Base-by-base conservation (phyloP, 1,140 invertebrate species). In the Brachionus plicatilis region DNA sequence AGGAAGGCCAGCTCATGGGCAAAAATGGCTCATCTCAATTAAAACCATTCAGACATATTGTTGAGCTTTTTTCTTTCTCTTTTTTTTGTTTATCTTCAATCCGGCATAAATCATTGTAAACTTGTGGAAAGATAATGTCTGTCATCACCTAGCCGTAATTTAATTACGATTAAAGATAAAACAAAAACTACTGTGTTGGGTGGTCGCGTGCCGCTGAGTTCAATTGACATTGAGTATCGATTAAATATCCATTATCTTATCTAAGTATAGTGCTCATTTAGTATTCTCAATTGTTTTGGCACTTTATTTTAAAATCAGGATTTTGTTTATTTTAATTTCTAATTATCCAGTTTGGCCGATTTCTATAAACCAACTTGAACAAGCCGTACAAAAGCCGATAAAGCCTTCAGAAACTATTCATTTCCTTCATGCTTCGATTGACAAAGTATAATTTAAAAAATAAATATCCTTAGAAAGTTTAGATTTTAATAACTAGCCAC, bases 241-340 rank as follows among this genome's bases (percentile, higher is more conserved):
- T 76, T 53, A 76, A 76, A 76, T 76, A 14, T 76, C 72, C 43
- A 76, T 76, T 76, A 76, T 76, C 72, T 76, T 76, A 76, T 76
- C 72, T 76, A 24, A 75, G 33, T 24, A 47, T 47, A 50, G 24
- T 76, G 41, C 72, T 76, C 72, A 50, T 50, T 76, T 76, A 20
- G 41, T 37, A 14, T 75, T 75, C 41, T 43, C n/a, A 24, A 75
- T 75, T 43, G 37, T 29, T 53, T 76, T 76, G 43, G 45, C 72
- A 76, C 72, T 76, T 76, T 76, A 76, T 76, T 76, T 50, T 14
- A 24, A 76, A 76, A 76, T 76, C 41, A 76, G 24, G 72, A 37
- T 76, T 27, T 50, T 27, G 27, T 76, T 47, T 75, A 27, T 76
- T 76, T 50, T 76, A 27, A 43, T 72, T 72, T 72, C 33, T 72